A percentile compares a stretch with the other conserved stretches of the same genome.
Evolutionary conservation across 1,140 invertebrate genomes (phyloP).

Genomic region (Drosophila ananassae): DNA sequence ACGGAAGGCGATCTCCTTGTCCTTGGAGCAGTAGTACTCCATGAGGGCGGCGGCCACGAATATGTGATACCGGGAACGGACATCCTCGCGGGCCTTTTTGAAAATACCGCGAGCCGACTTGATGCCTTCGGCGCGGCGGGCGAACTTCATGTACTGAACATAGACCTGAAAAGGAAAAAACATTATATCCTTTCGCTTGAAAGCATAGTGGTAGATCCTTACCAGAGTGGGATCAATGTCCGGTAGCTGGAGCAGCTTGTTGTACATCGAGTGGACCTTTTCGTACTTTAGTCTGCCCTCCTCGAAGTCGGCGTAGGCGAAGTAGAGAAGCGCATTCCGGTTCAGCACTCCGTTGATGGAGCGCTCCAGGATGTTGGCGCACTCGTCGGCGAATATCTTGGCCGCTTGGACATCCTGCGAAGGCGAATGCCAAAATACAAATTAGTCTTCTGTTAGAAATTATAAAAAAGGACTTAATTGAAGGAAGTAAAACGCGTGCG

Average conservation of each 20-base stretch:
- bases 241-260: constrained; percentile 93
- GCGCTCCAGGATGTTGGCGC: constrained; percentile 96
- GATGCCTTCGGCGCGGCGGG: constrained; percentile 97
- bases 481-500: constrained; percentile 67
- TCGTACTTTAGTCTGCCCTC: constrained; percentile 98
- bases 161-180: constrained; percentile 89
- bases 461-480: not conserved
- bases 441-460: not conserved
- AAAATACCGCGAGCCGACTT: constrained; percentile 97
- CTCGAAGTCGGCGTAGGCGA: constrained; percentile 99
- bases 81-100: constrained; percentile 97
- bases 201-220: constrained; percentile 62
- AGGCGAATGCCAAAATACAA: not conserved
- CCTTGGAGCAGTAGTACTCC: constrained; percentile 99
- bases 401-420: constrained; percentile 94
- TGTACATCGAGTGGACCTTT: constrained; percentile 98
- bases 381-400: constrained; percentile 96
- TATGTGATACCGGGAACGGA: constrained; percentile 93
- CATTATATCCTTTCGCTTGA: not conserved
- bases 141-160: constrained; percentile 99
- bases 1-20: constrained; percentile 98
- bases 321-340: constrained; percentile 97
- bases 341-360: constrained; percentile 94
- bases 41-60: constrained; percentile 98
- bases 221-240: constrained; percentile 98